Evolutionary conservation across 2,797 vertebrate species (phyloP).

Genomic region (Rhabdomys pumilio): DNA sequence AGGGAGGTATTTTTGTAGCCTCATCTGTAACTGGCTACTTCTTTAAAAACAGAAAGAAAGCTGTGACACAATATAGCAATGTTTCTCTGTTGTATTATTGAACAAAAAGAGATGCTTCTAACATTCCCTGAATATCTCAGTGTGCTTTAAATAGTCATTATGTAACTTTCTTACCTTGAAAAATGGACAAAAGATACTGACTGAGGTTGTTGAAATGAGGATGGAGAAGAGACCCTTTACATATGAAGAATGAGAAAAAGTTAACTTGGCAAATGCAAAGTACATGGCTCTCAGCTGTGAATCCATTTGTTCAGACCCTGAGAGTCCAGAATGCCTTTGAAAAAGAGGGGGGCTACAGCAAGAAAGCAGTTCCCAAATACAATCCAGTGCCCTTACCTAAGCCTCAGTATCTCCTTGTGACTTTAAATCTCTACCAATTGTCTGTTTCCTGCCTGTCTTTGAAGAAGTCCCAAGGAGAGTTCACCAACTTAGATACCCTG

Average conservation of each 20-base stretch:
- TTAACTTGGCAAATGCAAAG: not conserved
- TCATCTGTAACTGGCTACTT: not conserved
- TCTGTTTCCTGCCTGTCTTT: conserved; percentile 20
- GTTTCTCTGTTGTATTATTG: not conserved
- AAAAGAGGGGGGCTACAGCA: not conserved
- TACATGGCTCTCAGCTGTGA: not conserved
- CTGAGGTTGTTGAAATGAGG: not conserved
- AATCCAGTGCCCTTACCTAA: not conserved
- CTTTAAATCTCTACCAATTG: not conserved
- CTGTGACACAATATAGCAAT: not conserved
- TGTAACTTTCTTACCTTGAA: not conserved
- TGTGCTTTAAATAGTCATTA: not conserved
- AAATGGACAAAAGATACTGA: not conserved
- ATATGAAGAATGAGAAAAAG: not conserved
- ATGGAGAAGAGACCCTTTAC: not conserved
- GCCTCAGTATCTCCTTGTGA: not conserved
- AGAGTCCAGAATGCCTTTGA: not conserved
- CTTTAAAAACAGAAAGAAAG: conserved; percentile 7
- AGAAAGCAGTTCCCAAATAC: not conserved
- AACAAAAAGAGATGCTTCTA: not conserved
- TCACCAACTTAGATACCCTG: not conserved
- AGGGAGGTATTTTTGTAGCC: not conserved
- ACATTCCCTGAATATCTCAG: not conserved
- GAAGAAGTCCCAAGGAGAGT: conserved; percentile 23
- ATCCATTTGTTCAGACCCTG: not conserved